Evolutionary conservation across 1,140 invertebrate species (phyloP), one percentile per base, ranked within the genome.

Genomic region (Vanessa tameamea): DNA sequence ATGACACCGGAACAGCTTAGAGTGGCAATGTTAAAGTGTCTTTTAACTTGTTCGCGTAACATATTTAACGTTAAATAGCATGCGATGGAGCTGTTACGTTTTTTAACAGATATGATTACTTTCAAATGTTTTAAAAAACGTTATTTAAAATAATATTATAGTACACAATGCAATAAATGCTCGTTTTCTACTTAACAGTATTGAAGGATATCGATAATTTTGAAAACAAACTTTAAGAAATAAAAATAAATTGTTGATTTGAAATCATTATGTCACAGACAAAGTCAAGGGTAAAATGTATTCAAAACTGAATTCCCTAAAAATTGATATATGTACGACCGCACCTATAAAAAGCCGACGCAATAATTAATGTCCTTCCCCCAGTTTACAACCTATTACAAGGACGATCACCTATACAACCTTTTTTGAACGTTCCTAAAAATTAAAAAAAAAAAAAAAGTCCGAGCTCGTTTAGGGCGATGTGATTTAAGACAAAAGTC

Each of bases 401-500:
- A 47, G 57, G 65, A 63, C 65, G 23, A 64, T 74, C 66, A 64
- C 72, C 72, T 68, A 61, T 61, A 73, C 43, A 73, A 50, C 13
- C 23, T 74, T 74, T 74, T 71, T 55, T 26, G 47, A 53, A 3
- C 64, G 71, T 59, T 59, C 55, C 55, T 59, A 59, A 75, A 79
- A 73, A 81, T 76, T 75, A 80, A 81, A 82, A 73, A 76, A 59
- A 59, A 75, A 76, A 55, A 55, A 20, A 55, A 59, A 59, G 6
- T 0, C 55, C 55, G 14, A 59, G 55, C 55, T 59, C 55, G 72
- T 80, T 77, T 80, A 73, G 73, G 67, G 64, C 77, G 78, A 80
- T 81, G 79, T 88, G 84, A 87, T 84, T 88, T 87, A 86, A 84
- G 79, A 88, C 83, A 87, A 85, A 83, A 82, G 84, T 84, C 84